Evolutionary conservation across 1,140 invertebrate species (phyloP), one percentile per base, ranked within the genome.

Genomic region (Drosophila nikananu): DNA sequence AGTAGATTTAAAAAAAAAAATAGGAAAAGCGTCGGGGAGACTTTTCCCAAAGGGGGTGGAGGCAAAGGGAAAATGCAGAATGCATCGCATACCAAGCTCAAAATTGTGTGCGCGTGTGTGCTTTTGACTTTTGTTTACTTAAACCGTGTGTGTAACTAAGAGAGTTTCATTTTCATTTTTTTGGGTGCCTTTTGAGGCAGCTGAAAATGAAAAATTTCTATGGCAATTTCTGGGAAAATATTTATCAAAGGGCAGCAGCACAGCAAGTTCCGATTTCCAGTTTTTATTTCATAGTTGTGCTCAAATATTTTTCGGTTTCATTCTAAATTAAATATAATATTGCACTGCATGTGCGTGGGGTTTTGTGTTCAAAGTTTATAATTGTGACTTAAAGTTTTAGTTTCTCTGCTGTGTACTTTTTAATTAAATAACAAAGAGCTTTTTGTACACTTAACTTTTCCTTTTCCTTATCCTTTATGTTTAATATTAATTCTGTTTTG

Each of bases 81-180:
- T 42, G 15, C 58, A 48, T 5, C 39, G 19, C 42, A 44, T 15
- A 23, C 19, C 44, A 12, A 51, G 41, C 27, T 35, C 62, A 52
- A 32, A 44, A 48, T 25, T 48, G 27, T 37, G 51, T 35, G 30
- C 5, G 10, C 7, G 12, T 17, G 52, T 49, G 30, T 65, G 19
- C 55, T 23, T 63, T 64, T 67, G 74, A 48, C 58, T 60, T 68
- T 63, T 67, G 74, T 59, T 72, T 73, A 61, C 58, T 52, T 55
- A 46, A 46, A 44, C 46, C 71, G 37, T 39, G 30, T 55, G 52
- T 55, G 48, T 49, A 48, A 65, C 37, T 46, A 13, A 21, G 27
- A 35, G 72, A 15, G 30, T 44, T 35, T 23, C 44, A 1, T 39
- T 57, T 32, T n/a, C n/a, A n/a, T n/a, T 60, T 13, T 21, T 57